Evolutionary conservation across 2,888 invertebrate genomes (phyloP).

Genomic region (Frankliniella fusca): DNA sequence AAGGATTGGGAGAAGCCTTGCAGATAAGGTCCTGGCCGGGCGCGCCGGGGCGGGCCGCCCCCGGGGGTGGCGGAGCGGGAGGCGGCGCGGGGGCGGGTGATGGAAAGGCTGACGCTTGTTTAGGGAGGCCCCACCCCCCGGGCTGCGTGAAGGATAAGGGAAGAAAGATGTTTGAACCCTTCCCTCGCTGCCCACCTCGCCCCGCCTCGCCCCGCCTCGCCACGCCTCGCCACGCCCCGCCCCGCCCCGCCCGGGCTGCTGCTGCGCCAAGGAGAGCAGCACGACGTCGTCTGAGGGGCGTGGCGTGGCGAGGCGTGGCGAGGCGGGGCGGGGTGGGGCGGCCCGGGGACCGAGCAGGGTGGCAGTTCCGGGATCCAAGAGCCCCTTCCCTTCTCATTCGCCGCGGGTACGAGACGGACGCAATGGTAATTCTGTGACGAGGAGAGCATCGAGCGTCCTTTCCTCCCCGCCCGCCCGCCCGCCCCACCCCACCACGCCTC

Average conservation of each 20-base stretch:
- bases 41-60: neutral
- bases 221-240: constrained; percentile 30
- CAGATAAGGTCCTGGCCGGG: neutral
- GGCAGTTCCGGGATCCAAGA: constrained; percentile 41
- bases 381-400: constrained; percentile 46
- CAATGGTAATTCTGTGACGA: constrained; percentile 36
- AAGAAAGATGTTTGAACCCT: constrained; percentile 26
- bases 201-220: neutral
- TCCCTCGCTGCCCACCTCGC: constrained; percentile 29
- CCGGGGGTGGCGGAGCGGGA: constrained; percentile 36
- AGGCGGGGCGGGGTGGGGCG: constrained; percentile 36
- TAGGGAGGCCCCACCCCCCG: constrained; percentile 39
- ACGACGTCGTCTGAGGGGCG: constrained; percentile 27
- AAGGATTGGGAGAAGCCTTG: constrained; percentile 15
- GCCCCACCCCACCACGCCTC: constrained; percentile 19
- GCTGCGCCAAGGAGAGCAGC: too few species aligned
- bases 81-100: constrained; percentile 42
- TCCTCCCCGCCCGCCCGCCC: constrained; percentile 31
- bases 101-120: constrained; percentile 44
- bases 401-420: constrained; percentile 39
- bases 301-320: constrained; percentile 32
- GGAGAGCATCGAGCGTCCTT: constrained; percentile 5
- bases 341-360: too few species aligned
- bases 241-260: too few species aligned
- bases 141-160: constrained; percentile 29